A percentile compares a stretch with the other conserved stretches of the same genome.
phyloP scores from a whole-genome alignment of 2,797 vertebrate genomes.

The Todus mexicanus region DNA sequence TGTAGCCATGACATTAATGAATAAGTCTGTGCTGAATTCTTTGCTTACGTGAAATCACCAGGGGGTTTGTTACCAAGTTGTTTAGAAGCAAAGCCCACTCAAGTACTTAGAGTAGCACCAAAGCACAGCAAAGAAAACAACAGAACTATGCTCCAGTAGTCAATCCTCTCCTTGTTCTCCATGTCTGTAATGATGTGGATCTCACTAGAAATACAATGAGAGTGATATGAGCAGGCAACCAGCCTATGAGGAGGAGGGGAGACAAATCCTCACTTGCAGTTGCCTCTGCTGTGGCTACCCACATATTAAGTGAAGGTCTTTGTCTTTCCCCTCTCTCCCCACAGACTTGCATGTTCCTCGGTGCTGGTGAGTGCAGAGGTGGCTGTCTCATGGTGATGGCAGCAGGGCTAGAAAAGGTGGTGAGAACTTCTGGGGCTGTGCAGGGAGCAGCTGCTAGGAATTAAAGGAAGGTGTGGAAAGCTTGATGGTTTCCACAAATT shows the following conservation, averaged over 20 bases:
- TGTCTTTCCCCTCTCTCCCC: background rate
- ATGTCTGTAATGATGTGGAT: background rate
- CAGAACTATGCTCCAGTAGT: background rate
- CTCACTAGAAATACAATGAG: fast-evolving
- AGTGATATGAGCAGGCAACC: background rate
- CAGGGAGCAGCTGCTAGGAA: background rate
- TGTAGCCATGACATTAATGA: background rate
- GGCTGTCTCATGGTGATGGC: background rate
- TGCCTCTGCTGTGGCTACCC: background rate
- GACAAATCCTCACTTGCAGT: background rate
- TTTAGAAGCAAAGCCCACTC: background rate
- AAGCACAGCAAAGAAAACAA: background rate
- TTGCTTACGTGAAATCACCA: background rate
- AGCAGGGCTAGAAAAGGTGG: background rate
- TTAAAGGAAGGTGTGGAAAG: background rate
- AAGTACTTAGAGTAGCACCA: background rate
- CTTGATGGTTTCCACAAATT: background rate
- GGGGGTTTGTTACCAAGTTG: background rate
- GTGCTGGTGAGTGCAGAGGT: background rate
- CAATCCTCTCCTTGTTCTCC: background rate
- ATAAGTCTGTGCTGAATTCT: background rate
- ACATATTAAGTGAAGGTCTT: background rate
- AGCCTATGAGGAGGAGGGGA: background rate
- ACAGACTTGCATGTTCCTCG: background rate
- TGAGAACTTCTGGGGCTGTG: background rate